Conservation (phyloP, 2,797 vertebrate genomes). For the Gila robusta region DNA sequence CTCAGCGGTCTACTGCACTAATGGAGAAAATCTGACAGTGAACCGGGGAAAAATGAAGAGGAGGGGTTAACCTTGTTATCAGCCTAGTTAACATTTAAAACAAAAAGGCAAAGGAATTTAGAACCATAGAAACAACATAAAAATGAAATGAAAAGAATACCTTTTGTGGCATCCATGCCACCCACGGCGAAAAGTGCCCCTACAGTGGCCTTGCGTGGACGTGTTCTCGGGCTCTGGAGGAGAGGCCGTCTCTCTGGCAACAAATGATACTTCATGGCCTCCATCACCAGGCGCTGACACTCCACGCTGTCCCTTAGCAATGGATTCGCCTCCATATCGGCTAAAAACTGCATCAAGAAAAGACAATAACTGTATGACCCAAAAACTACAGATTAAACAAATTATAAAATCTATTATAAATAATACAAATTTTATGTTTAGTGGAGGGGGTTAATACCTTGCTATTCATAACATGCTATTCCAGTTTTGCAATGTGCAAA, state of each 20-base stretch:
- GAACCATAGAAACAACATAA: constrained; percentile 5
- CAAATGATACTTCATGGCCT: constrained; percentile 99
- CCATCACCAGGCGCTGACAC: constrained; percentile 97
- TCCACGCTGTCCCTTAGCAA: constrained; percentile 94
- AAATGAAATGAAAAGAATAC: constrained; percentile 69
- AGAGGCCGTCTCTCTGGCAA: constrained; percentile 92
- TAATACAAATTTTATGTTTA: neutral
- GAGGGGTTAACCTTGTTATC: neutral
- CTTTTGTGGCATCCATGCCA: constrained; percentile 98
- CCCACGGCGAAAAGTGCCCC: constrained; percentile 95
- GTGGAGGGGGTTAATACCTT: neutral
- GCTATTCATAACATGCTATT: too few relatives aligned
- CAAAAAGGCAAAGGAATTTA: neutral
- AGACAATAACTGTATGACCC: constrained; percentile 16
- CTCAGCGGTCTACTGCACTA: neutral
- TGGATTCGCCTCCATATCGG: constrained; percentile 91
- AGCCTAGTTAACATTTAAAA: neutral
- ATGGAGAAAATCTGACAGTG: neutral
- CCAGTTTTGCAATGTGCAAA: neutral
- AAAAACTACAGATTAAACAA: neutral
- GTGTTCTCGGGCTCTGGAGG: constrained; percentile 94
- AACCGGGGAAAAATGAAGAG: neutral
- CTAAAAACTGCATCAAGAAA: constrained; percentile 82
- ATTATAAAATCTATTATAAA: neutral
- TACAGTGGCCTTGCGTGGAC: constrained; percentile 96